Conservation (phyloP, 37 sponge, comb jelly and placozoan species). For the Theonella swinhoei region DNA sequence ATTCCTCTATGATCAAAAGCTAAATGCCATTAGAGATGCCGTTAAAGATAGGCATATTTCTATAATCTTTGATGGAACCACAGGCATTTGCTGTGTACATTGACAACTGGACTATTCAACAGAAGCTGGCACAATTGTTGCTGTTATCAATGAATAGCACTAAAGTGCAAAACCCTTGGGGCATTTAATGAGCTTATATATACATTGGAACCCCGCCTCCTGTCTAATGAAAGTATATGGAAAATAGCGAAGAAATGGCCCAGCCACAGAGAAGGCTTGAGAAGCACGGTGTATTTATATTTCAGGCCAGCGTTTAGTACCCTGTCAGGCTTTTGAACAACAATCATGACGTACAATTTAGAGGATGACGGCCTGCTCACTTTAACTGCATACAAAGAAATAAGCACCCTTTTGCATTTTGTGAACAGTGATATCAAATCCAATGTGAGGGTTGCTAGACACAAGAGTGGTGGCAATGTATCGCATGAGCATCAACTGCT, state of each 20-base stretch:
- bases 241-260: no score
- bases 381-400: neutral
- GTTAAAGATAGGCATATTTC: slow-evolving; percentile 12
- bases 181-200: neutral
- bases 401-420: neutral
- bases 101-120: slow-evolving; percentile 22
- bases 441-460: neutral
- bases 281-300: no score
- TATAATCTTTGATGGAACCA: no score
- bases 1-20: slow-evolving; percentile 13
- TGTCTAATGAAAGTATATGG: no score
- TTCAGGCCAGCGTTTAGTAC: no score
- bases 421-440: neutral
- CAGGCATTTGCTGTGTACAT: slow-evolving; percentile 25
- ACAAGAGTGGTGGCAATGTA: neutral
- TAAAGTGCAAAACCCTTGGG: slow-evolving; percentile 12
- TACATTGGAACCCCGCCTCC: no score
- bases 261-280: no score
- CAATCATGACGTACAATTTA: neutral
- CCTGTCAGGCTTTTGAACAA: no score
- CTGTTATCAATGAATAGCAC: no score
- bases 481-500: neutral
- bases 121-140: slow-evolving; percentile 16
- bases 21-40: neutral
- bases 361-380: neutral